Conservation (phyloP, 2,113 vertebrate genomes). For the Saimiri boliviensis region DNA sequence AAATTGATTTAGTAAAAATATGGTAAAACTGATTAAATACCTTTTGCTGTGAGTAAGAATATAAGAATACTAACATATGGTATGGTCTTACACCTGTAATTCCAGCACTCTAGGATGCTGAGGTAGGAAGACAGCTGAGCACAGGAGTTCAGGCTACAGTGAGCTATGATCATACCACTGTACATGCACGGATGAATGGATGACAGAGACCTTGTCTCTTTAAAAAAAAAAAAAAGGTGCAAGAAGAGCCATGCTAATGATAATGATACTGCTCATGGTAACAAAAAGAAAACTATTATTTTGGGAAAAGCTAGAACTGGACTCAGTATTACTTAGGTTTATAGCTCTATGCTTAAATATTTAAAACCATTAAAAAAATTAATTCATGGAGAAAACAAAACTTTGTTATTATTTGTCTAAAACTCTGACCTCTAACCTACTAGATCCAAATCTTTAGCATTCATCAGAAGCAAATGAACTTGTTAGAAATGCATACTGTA, state of each 20-base stretch:
- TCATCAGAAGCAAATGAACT: not conserved
- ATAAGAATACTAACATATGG: not conserved
- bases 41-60: constrained; percentile 22
- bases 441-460: not conserved
- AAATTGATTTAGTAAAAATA: not conserved
- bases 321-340: not conserved
- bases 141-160: too few relatives aligned
- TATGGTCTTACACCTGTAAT: too few relatives aligned
- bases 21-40: not conserved
- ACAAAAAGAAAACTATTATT: constrained; percentile 6
- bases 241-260: not conserved
- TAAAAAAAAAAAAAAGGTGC: too few relatives aligned
- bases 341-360: not conserved
- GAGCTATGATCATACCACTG: too few relatives aligned
- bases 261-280: constrained; percentile 1
- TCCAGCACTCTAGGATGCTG: too few relatives aligned
- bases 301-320: not conserved
- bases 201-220: too few relatives aligned
- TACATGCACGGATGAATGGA: too few relatives aligned
- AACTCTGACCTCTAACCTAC: not conserved
- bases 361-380: not conserved
- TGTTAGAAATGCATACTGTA: not conserved
- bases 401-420: not conserved
- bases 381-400: constrained; percentile 2
- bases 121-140: too few relatives aligned